These are phyloP conservation scores for Leptobrachium ailaonicum DNA, from an alignment of 2,113 vertebrate species.

Conservation along the genomic window DNA sequence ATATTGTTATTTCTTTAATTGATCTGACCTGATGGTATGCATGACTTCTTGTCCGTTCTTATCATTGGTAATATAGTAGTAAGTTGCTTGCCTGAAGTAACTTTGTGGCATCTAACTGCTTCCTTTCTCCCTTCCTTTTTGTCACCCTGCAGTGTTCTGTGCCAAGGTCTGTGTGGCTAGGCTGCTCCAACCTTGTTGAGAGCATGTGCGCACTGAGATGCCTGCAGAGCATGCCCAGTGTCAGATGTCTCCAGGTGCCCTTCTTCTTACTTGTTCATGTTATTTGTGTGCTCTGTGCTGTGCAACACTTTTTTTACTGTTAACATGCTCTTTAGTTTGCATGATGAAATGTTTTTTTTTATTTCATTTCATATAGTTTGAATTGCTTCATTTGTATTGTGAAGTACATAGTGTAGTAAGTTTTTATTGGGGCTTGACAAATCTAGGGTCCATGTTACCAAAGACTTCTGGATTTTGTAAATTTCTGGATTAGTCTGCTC, in stretches of 20 bases:
- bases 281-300: slow-evolving; percentile 78
- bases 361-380: not conserved
- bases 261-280: slow-evolving; percentile 87
- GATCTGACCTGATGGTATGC: slow-evolving; percentile 16
- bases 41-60: slow-evolving; percentile 55
- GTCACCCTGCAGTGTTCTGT: slow-evolving; percentile 99
- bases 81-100: slow-evolving; percentile 77
- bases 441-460: too few species aligned
- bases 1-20: slow-evolving; percentile 50
- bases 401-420: not conserved
- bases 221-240: slow-evolving; percentile 99
- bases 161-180: slow-evolving; percentile 99
- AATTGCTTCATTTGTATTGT: not conserved
- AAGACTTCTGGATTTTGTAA: too few species aligned
- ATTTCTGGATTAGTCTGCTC: too few species aligned
- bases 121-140: slow-evolving; percentile 90
- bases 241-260: slow-evolving; percentile 99
- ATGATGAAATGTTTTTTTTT: slow-evolving; percentile 1
- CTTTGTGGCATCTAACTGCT: slow-evolving; percentile 85
- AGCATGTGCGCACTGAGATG: slow-evolving; percentile 99
- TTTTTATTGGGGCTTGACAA: too few species aligned
- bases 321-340: slow-evolving; percentile 8
- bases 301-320: slow-evolving; percentile 68
- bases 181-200: slow-evolving; percentile 99
- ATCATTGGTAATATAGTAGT: slow-evolving; percentile 64